Percentiles rank a stretch among this genome's conserved stretches.
phyloP scores from a whole-genome alignment of 2,797 vertebrate species.

The Hemibagrus guttatus region DNA sequence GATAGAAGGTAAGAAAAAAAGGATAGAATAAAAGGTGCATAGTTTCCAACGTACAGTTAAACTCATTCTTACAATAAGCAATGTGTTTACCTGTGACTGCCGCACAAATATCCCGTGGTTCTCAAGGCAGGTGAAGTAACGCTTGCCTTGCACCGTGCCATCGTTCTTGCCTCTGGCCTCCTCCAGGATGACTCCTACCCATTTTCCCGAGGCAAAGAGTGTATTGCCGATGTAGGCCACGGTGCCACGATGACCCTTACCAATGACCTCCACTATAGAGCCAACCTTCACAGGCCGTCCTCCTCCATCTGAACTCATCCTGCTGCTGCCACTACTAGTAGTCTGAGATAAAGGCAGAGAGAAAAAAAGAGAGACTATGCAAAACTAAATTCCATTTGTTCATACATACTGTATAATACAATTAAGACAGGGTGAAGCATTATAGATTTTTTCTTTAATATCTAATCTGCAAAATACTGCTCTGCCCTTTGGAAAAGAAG shows the following conservation, averaged over 20 bases:
- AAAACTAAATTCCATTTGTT: not conserved
- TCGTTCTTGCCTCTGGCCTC: slow-evolving; percentile 97
- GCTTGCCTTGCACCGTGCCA: slow-evolving; percentile 92
- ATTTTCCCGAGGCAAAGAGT: slow-evolving; percentile 93
- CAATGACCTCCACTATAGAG: slow-evolving; percentile 91
- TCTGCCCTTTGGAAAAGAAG: not conserved
- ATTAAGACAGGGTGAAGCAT: not conserved
- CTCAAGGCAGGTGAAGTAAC: slow-evolving; percentile 93
- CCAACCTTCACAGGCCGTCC: slow-evolving; percentile 87
- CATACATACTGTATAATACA: not conserved
- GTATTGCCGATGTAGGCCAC: slow-evolving; percentile 95
- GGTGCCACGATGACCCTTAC: slow-evolving; percentile 88
- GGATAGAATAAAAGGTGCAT: no score
- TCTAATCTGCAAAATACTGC: not conserved
- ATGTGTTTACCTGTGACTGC: slow-evolving; percentile 85
- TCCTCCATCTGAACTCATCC: slow-evolving; percentile 88
- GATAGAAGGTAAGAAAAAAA: not conserved
- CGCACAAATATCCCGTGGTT: slow-evolving; percentile 96
- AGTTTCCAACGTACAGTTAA: no score
- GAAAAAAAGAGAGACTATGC: not conserved
- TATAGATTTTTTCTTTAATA: not conserved
- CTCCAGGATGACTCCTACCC: slow-evolving; percentile 96
- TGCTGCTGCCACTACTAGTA: slow-evolving; percentile 79
- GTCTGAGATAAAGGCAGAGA: slow-evolving; percentile 66
- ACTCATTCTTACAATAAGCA: no score